Evolutionary conservation across 2,797 vertebrate genomes (phyloP), one percentile per base, ranked within the genome.

Genomic region (Columba guinea): DNA sequence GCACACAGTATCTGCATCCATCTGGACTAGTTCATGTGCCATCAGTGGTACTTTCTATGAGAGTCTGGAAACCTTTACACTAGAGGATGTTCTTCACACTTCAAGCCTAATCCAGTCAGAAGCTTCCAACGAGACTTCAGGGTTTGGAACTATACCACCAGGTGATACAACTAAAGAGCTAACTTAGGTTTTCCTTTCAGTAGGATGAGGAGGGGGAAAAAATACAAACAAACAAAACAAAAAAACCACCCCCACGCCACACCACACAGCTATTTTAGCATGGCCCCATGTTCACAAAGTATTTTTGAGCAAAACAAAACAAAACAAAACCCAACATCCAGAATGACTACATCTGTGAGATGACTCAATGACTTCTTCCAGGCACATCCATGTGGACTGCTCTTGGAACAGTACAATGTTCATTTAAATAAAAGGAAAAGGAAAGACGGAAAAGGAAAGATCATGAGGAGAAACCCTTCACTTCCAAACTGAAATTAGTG

Each of bases 351-450:
- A 44, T 17, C 49, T 64, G 19, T 62, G 34, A 71, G 51, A 44
- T 41, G 34, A 65, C 23, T 79, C 0, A 0, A 35, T 52, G 15
- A 74, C 35, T 53, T 67, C 49, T 80, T 63, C 82, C 39, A 69
- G 27, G 48, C 27, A 89, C 27, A 78, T 49, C 17, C 24, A 77
- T 2, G 2, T 16, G 20, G 64, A 63, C 58, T 3, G 4, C 26
- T 60, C 82, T 67, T 56, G 48, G n/a, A 73, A 75, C 18, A 77
- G 37, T 24, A 60, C 15, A 52, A 6, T 2, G 8, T 39, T 30
- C 53, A 74, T 53, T 53, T 62, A 92, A 90, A 78, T 32, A 51
- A 84, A 87, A 83, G 70, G 21, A 63, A 83, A 20, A 46, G 44
- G 44, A 44, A 44, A 44, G 18, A 44, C 44, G 44, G 35, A 26